Evolutionary conservation across 2,113 vertebrate species (phyloP), one percentile per base, ranked within the genome.

Genomic region (Microcebus murinus): DNA sequence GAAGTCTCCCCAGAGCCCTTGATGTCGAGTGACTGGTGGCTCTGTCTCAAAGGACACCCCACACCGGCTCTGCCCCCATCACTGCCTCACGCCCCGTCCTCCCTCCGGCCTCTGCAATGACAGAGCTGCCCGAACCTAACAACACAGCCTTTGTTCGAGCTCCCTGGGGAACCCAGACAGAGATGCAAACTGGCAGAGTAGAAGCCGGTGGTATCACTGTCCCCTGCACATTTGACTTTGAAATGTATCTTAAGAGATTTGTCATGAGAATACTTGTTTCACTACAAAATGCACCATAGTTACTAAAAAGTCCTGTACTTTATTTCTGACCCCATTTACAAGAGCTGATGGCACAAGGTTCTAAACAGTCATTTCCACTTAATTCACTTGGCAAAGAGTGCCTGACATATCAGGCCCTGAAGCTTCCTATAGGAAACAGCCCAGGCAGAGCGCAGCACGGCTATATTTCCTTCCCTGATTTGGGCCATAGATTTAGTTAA

Each of bases 181-280:
- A 74, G 63, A 12, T 6, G 0, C 0, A 3, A 63, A 55, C 50
- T 52, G 31, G 57, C 12, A 50, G 10, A 1, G 12, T 71, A 21
- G 25, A n/a, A 11, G 55, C 4, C 1, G 0, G 1, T 3, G 8
- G 3, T n/a, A 8, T n/a, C 29, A 25, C 11, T 3, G 15, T 31
- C 25, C 29, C 61, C 55, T 59, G 45, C 14, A 4, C 11, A 17
- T 15, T 79, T 31, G 6, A 7, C 25, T 25, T 76, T 63, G 55
- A 48, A n/a, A 59, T 23, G 55, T 55, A 52, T 36, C 82, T 48
- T 5, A 52, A 91, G 68, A 73, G 9, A 36, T 52, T 48, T 23
- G 0, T 57, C 23, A 17, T 36, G 39, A 55, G 48, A 13, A 42
- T 1, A 87, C 20, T 63, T 87, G n/a, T 87, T 57, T 77, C 68